Conservation (phyloP, 1,140 invertebrate species). For the Bombyx mori region DNA sequence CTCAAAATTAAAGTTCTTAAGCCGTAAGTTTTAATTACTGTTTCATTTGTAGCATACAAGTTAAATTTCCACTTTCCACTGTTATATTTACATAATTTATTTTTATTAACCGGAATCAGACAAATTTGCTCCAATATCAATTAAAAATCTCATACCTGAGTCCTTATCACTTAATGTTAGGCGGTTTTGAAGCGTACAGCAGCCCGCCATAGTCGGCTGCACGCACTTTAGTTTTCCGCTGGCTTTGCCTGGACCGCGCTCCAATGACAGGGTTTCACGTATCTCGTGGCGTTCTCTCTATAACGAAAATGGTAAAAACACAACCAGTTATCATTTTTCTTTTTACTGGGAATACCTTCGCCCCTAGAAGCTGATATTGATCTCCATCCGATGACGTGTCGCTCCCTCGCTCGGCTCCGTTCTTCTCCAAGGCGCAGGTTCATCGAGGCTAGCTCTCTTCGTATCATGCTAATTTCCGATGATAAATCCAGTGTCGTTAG, state of each 20-base stretch:
- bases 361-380: neutral
- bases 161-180: constrained; percentile 21
- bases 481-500: neutral
- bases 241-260: constrained; percentile 1
- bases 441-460: neutral
- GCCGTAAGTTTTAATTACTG: too few species aligned
- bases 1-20: too few species aligned
- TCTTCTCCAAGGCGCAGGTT: neutral
- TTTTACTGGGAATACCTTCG: neutral
- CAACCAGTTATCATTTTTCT: neutral
- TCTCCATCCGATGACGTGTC: neutral
- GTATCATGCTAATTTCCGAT: neutral
- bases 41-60: neutral
- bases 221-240: constrained; percentile 13
- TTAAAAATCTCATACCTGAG: constrained; percentile 17
- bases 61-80: constrained; percentile 3
- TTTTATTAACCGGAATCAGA: constrained; percentile 21
- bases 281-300: constrained; percentile 4
- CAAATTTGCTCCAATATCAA: constrained; percentile 35
- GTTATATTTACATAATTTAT: constrained; percentile 1
- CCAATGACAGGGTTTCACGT: constrained; percentile 13
- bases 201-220: constrained; percentile 9
- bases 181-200: constrained; percentile 5
- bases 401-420: neutral
- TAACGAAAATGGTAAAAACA: constrained; percentile 13